Conservation (phyloP, 2,797 vertebrate species). For the Pseudocheirus occidentalis region DNA sequence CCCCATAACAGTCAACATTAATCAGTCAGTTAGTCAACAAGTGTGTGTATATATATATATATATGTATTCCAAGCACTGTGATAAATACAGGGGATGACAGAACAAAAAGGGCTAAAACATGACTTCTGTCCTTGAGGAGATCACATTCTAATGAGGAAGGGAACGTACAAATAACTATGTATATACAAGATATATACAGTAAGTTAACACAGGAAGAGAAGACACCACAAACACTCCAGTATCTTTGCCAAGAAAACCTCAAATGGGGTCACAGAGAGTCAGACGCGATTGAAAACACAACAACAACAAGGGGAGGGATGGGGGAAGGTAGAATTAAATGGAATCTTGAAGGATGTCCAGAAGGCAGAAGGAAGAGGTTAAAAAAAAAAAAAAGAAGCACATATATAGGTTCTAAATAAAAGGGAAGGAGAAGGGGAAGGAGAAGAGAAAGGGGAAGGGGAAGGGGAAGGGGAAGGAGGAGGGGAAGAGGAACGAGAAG, state of each 20-base stretch:
- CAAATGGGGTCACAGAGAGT: constrained; percentile 3
- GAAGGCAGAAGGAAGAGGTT: not conserved
- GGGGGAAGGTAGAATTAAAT: not conserved
- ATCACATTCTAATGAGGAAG: not conserved
- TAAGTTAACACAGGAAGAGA: not conserved
- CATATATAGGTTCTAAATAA: not conserved
- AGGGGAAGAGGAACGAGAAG: too few species aligned
- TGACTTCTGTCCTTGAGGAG: not conserved
- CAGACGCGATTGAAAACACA: constrained; percentile 33
- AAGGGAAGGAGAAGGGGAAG: not conserved
- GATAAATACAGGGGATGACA: not conserved
- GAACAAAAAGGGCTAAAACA: not conserved
- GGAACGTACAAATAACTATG: not conserved
- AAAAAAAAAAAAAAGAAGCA: not conserved
- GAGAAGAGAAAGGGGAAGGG: too few species aligned
- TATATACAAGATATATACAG: not conserved
- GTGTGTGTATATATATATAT: too few species aligned
- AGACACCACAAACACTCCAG: not conserved
- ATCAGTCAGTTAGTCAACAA: not conserved
- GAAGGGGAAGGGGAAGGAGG: too few species aligned
- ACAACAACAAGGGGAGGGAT: not conserved
- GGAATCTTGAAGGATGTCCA: not conserved
- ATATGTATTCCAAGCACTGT: not conserved
- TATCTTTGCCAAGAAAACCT: not conserved
- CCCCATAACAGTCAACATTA: not conserved